These are phyloP conservation scores for Pholis gunnellus DNA, from an alignment of 2,113 vertebrate genomes.

Conservation along the genomic window DNA sequence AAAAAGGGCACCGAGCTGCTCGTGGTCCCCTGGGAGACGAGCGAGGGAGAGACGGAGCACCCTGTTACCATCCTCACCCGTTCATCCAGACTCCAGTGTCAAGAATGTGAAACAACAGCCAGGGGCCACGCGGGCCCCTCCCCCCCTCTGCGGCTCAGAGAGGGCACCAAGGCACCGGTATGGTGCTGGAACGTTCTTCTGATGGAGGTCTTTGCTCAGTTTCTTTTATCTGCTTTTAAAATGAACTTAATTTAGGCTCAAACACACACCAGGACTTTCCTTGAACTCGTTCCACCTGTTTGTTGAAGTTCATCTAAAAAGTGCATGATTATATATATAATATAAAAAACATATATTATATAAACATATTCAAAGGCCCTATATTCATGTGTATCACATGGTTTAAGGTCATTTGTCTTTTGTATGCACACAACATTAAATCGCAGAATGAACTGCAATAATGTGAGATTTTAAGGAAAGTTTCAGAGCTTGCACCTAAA, in stretches of 20 bases:
- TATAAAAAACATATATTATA: too few species aligned
- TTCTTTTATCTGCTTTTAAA: neutral
- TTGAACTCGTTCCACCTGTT: neutral
- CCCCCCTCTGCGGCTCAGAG: neutral
- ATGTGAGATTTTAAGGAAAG: neutral
- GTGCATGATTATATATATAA: too few species aligned
- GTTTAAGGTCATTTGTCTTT: neutral
- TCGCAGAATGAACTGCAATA: neutral
- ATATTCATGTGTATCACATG: too few species aligned
- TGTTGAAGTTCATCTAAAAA: neutral
- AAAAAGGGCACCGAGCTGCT: neutral
- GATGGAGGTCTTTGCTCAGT: too few species aligned
- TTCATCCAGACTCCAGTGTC: conserved; percentile 80
- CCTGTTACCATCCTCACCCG: conserved; percentile 84
- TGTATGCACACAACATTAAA: neutral
- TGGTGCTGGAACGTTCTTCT: neutral
- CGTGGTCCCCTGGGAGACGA: conserved; percentile 60
- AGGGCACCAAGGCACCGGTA: neutral
- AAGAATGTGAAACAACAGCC: conserved; percentile 76
- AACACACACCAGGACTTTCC: neutral
- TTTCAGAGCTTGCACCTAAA: neutral
- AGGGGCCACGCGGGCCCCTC: conserved; percentile 62
- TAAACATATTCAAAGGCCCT: too few species aligned
- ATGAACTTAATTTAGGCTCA: neutral
- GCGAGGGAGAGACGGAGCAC: conserved; percentile 54